phyloP scores from a whole-genome alignment of 2,888 invertebrate species.

The Rhabditophanes sp. region DNA sequence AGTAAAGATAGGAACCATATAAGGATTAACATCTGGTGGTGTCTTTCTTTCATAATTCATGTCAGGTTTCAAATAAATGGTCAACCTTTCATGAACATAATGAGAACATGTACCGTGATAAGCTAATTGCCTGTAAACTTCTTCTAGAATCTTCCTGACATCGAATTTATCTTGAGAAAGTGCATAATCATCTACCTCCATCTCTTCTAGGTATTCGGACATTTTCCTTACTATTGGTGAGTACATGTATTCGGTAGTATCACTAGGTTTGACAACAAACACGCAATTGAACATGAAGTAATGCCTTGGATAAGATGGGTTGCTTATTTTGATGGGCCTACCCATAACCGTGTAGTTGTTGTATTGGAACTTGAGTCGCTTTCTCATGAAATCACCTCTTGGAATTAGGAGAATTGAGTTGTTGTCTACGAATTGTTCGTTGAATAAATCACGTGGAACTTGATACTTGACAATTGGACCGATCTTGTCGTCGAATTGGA shows the following conservation, averaged over 20 bases:
- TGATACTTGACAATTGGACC: slow-evolving; percentile 32
- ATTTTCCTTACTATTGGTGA: slow-evolving; percentile 42
- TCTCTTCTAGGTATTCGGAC: slow-evolving; percentile 34
- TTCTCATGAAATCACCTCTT: slow-evolving; percentile 13
- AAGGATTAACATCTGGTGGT: slow-evolving; percentile 27
- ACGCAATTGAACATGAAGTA: slow-evolving; percentile 36
- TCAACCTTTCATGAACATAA: too few species aligned
- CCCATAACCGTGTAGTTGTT: slow-evolving; percentile 37
- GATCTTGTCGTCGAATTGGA: slow-evolving; percentile 30
- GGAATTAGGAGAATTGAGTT: too few species aligned
- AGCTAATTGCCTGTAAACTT: too few species aligned
- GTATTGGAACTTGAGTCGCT: slow-evolving; percentile 26
- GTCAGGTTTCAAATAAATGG: too few species aligned
- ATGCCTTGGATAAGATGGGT: slow-evolving; percentile 16
- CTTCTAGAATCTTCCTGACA: too few species aligned
- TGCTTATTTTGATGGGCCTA: slow-evolving; percentile 33
- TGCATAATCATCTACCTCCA: too few species aligned
- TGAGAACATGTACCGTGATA: too few species aligned
- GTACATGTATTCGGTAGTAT: slow-evolving; percentile 31
- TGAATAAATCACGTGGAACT: too few species aligned
- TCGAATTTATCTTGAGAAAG: too few species aligned
- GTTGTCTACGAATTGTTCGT: too few species aligned
- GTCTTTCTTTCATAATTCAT: too few species aligned
- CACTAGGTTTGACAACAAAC: slow-evolving; percentile 30
- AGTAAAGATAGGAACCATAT: slow-evolving; percentile 35